Conservation (phyloP, 2,797 vertebrate species). For the Microcaecilia unicolor region DNA sequence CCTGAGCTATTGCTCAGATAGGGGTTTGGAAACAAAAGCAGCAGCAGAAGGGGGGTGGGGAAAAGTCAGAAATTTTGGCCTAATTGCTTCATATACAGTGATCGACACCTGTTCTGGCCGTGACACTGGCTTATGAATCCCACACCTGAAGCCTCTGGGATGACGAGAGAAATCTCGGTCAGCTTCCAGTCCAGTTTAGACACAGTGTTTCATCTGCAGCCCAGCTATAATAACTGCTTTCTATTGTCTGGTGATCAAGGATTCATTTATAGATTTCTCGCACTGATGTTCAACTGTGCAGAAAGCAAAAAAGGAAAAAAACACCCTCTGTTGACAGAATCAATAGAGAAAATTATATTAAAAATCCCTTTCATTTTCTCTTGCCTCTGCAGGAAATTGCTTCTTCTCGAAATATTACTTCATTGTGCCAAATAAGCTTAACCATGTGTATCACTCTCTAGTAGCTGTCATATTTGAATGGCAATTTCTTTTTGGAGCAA, state of each 20-base stretch:
- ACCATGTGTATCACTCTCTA: too few species aligned
- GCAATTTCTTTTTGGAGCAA: too few species aligned
- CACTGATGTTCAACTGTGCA: too few species aligned
- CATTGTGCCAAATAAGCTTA: too few species aligned
- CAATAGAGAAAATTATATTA: too few species aligned
- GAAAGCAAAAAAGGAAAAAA: too few species aligned
- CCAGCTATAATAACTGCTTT: background rate
- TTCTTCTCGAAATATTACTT: too few species aligned
- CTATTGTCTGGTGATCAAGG: background rate
- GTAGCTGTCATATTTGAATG: too few species aligned
- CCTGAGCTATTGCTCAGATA: constrained; percentile 76
- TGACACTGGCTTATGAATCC: constrained; percentile 71
- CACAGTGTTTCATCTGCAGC: constrained; percentile 43
- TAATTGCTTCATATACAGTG: constrained; percentile 89
- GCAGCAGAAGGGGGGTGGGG: constrained; percentile 14
- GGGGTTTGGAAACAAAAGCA: constrained; percentile 61
- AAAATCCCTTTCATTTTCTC: too few species aligned
- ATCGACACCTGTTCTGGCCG: constrained; percentile 79
- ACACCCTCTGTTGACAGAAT: too few species aligned
- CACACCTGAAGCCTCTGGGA: constrained; percentile 90
- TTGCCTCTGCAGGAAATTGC: too few species aligned
- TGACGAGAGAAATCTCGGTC: constrained; percentile 76
- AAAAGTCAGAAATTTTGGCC: constrained; percentile 80
- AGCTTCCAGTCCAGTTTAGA: constrained; percentile 73
- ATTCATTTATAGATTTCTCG: too few species aligned